Percentiles rank a stretch among this genome's conserved stretches.
Evolutionary conservation across 2,888 invertebrate species (phyloP).

Genomic region (Diaperis boleti): DNA sequence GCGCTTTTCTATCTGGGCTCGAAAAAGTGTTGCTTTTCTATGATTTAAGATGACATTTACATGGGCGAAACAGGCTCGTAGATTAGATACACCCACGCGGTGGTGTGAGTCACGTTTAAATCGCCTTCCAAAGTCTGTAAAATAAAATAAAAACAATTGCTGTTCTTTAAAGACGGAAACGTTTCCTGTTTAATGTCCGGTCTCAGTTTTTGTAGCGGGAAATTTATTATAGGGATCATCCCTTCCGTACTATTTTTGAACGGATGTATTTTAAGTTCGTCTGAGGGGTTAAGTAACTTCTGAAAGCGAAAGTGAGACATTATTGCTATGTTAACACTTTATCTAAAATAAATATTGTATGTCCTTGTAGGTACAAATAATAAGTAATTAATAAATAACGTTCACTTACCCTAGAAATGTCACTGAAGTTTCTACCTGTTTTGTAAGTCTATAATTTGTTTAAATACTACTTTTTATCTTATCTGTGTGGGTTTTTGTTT

Average conservation of each 20-base stretch:
- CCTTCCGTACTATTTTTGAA: slow-evolving; percentile 11
- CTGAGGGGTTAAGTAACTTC: slow-evolving; percentile 10
- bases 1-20: slow-evolving; percentile 37
- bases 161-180: slow-evolving; percentile 17
- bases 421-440: neutral
- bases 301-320: slow-evolving; percentile 7
- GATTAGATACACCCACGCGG: slow-evolving; percentile 8
- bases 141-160: neutral
- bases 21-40: slow-evolving; percentile 9
- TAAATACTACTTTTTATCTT: slow-evolving; percentile 11
- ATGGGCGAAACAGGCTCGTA: slow-evolving; percentile 1
- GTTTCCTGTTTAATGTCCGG: slow-evolving; percentile 31
- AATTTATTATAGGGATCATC: slow-evolving; percentile 15
- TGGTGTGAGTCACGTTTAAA: slow-evolving; percentile 5
- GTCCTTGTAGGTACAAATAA: too few relatives aligned
- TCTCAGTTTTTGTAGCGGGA: neutral
- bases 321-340: too few relatives aligned
- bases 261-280: slow-evolving; percentile 10
- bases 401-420: slow-evolving; percentile 4
- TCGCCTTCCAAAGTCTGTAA: neutral
- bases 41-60: slow-evolving; percentile 4
- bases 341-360: too few relatives aligned
- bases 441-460: neutral
- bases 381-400: neutral
- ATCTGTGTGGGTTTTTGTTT: slow-evolving; percentile 7